phyloP scores from a whole-genome alignment of 2,888 invertebrate species.

The Lasioglossum lativentre region DNA sequence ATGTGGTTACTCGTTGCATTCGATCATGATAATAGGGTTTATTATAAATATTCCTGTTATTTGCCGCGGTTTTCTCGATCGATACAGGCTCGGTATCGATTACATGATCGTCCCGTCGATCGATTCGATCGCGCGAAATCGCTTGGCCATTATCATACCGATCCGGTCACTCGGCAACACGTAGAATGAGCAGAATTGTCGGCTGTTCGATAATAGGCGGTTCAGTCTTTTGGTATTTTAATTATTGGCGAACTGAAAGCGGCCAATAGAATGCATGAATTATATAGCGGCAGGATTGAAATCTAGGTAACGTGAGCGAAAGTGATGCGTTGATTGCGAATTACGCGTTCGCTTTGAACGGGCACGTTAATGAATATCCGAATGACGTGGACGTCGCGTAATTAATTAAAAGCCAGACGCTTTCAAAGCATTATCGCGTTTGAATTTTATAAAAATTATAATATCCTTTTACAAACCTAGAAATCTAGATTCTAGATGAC shows the following conservation, averaged over 20 bases:
- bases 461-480: neutral
- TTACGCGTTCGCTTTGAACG: neutral
- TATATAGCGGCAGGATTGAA: constrained; percentile 12
- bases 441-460: neutral
- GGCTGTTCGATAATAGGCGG: constrained; percentile 26
- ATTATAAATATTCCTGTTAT: neutral
- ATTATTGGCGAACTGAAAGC: constrained; percentile 43
- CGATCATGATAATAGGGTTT: neutral
- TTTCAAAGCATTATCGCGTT: neutral
- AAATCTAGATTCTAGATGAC: neutral
- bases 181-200: constrained; percentile 37
- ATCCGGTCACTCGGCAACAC: constrained; percentile 53
- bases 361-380: neutral
- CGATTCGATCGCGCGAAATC: constrained; percentile 52
- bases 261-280: neutral
- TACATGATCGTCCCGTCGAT: constrained; percentile 23
- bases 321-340: neutral
- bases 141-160: constrained; percentile 63
- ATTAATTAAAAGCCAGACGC: neutral
- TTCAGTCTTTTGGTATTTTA: constrained; percentile 58
- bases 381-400: neutral
- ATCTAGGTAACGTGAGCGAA: neutral
- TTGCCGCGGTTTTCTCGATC: constrained; percentile 36
- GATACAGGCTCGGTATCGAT: constrained; percentile 33
- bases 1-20: neutral